phyloP scores from a whole-genome alignment of 2,113 vertebrate species.

The Ctenomys sociabilis region DNA sequence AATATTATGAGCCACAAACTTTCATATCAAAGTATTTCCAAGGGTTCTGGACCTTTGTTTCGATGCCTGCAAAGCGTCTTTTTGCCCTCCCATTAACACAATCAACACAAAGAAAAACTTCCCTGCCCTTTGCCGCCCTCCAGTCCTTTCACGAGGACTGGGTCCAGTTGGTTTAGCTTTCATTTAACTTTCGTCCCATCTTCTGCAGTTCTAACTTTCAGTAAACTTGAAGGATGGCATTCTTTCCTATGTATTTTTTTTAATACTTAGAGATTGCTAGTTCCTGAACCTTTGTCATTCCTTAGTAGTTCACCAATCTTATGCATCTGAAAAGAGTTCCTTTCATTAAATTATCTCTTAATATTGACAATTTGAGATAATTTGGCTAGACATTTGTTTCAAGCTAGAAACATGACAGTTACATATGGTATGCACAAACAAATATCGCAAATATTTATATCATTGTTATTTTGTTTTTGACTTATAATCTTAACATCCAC shows the following conservation, averaged over 20 bases:
- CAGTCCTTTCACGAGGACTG: accelerated
- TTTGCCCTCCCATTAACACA: background rate
- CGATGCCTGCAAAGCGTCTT: too few relatives aligned
- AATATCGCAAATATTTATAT: background rate
- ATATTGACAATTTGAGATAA: background rate
- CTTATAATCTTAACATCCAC: accelerated
- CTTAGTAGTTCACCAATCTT: background rate
- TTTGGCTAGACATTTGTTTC: background rate
- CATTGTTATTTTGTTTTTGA: background rate
- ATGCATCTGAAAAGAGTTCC: background rate
- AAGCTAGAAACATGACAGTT: background rate
- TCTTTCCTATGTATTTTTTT: too few relatives aligned
- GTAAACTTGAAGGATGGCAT: accelerated
- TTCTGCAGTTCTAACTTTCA: background rate
- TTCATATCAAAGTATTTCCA: background rate
- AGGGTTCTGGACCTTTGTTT: background rate
- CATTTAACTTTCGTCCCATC: background rate
- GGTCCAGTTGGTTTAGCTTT: accelerated
- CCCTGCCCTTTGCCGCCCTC: accelerated
- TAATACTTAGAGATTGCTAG: background rate
- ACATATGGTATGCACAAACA: background rate
- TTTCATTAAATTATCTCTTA: background rate
- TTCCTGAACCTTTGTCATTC: background rate
- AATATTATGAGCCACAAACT: background rate
- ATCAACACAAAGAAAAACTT: background rate